A percentile compares a stretch with the other conserved stretches of the same genome.
phyloP scores from a whole-genome alignment of 2,797 vertebrate genomes.

The Bovichtus diacanthus region DNA sequence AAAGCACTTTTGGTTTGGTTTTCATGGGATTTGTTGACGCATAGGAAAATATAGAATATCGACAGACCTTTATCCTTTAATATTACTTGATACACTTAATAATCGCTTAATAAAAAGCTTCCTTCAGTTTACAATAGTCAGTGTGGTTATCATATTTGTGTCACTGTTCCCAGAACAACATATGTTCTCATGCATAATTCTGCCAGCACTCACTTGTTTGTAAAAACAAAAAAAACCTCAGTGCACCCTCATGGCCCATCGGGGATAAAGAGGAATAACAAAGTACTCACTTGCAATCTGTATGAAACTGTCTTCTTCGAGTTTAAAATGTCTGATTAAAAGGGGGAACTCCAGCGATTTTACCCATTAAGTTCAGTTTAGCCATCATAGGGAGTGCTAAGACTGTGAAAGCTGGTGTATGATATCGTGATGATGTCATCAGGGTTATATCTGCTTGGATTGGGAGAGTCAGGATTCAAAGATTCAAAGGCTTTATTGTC shows the following conservation, averaged over 20 bases:
- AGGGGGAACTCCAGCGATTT: background rate
- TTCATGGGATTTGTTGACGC: conserved; percentile 10
- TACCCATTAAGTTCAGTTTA: background rate
- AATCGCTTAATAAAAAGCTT: conserved; percentile 20
- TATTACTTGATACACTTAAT: background rate
- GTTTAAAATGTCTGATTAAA: conserved; percentile 22
- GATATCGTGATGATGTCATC: background rate
- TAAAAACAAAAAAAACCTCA: conserved; percentile 40
- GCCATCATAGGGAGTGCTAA: too few species aligned
- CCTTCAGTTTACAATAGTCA: conserved; percentile 15
- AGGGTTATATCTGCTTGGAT: background rate
- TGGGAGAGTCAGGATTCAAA: too few species aligned
- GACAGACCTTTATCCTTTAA: conserved; percentile 11
- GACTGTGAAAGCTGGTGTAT: background rate
- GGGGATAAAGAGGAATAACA: conserved; percentile 47
- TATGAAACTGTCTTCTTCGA: conserved; percentile 17
- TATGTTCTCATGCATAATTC: conserved; percentile 68
- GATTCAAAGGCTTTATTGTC: too few species aligned
- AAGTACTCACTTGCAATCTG: conserved; percentile 28
- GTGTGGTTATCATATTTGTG: conserved; percentile 44
- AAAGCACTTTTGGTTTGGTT: background rate
- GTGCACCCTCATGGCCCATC: conserved; percentile 22
- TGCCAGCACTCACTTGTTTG: conserved; percentile 35
- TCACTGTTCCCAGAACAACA: conserved; percentile 50
- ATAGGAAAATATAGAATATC: background rate